A percentile compares a stretch with the other conserved stretches of the same genome.
These are phyloP conservation scores for Dicyrtoma fusca DNA, from an alignment of 2,888 invertebrate species.

Conservation along the genomic window DNA sequence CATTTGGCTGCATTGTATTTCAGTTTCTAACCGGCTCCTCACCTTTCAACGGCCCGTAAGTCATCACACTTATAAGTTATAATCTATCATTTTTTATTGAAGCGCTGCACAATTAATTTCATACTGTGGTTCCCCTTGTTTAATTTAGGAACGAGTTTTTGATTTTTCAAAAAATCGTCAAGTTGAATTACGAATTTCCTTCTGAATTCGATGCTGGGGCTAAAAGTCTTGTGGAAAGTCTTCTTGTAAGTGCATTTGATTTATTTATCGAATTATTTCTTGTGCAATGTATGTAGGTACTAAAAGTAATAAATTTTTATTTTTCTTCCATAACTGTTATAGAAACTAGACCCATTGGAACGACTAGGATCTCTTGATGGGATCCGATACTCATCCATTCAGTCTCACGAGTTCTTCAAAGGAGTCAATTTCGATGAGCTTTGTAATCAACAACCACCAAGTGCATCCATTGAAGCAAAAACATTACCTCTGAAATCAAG, in stretches of 20 bases:
- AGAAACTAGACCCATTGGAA: constrained; percentile 70
- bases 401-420: constrained; percentile 83
- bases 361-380: constrained; percentile 81
- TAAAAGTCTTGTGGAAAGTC: constrained; percentile 82
- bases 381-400: constrained; percentile 77
- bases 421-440: constrained; percentile 82
- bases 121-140: constrained; percentile 41
- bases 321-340: constrained; percentile 36
- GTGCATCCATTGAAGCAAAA: neutral
- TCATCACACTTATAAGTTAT: constrained; percentile 18
- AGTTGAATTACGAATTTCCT: constrained; percentile 88
- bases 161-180: constrained; percentile 93
- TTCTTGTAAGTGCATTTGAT: constrained; percentile 66
- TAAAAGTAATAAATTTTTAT: constrained; percentile 18
- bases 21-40: constrained; percentile 94
- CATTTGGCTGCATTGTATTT: constrained; percentile 92
- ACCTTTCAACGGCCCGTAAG: constrained; percentile 78
- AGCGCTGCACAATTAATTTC: constrained; percentile 21
- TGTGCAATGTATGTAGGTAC: constrained; percentile 9
- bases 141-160: constrained; percentile 81
- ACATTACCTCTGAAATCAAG: neutral
- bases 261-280: neutral
- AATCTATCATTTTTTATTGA: neutral
- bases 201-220: constrained; percentile 84
- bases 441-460: constrained; percentile 63